Base-by-base conservation (phyloP, 2,888 invertebrate genomes). In the Chelonus formosanus region DNA sequence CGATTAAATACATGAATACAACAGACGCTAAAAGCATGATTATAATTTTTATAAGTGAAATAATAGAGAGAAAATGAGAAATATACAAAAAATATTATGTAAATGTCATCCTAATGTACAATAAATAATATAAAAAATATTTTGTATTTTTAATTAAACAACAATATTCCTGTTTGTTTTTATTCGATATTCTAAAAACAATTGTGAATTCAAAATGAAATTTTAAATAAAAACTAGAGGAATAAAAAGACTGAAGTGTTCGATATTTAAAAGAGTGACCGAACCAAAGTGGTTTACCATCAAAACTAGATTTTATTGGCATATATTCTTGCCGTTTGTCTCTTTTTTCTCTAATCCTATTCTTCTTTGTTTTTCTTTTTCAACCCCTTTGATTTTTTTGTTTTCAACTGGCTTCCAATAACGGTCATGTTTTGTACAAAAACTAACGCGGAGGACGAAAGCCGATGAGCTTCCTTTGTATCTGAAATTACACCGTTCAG, bases 41-140 rank as follows among this genome's bases (percentile, higher is more conserved):
- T 48, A 56, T 69, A 69, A 73, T 73, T 69, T 63, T 69, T 70
- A 64, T 66, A 64, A 66, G 64, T 52, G 45, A 59, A 54, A 54
- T 44, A 57, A 56, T 55, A 10, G 5, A 50, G 34, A 35, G 59
- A 53, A 59, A 40, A 43, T 5, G 20, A 20, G 20, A 20, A 20
- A 20, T 20, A 20, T 20, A 20, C 20, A 20, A 20, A 20, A 20
- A 54, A 65, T 52, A 57, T 32, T 54, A 47, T 52, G 47, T 55
- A 45, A 52, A 45, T 31, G 36, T 7, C 5, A 53, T 6, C 58
- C 44, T 32, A 52, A 40, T 32, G 8, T 10, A 52, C 40, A 50
- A 63, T 34, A 40, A 48, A 7, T 47, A 60, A 58, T 45, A 57
- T 20, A 20, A 20, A 20, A 20, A 20, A 20, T 20, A 20, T 20